Percentiles rank a stretch among this genome's conserved stretches.
Evolutionary conservation across 1,140 invertebrate genomes (phyloP).

Genomic region (Caenorhabditis remanei): DNA sequence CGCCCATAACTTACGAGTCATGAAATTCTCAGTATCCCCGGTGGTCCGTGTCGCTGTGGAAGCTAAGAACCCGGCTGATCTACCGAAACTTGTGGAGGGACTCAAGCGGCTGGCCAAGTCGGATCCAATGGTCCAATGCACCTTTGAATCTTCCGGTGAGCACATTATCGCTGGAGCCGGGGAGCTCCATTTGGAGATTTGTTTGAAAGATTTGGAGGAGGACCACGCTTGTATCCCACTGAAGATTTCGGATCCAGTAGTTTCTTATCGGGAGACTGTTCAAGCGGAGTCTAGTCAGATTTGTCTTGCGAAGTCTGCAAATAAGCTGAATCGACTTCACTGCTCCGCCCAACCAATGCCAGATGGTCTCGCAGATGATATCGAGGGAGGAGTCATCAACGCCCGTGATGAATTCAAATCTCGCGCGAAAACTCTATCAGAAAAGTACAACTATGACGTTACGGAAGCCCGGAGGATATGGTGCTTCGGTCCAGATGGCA

Average conservation of each 20-base stretch:
- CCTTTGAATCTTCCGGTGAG: slow-evolving; percentile 98
- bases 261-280: slow-evolving; percentile 99
- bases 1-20: slow-evolving; percentile 94
- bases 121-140: slow-evolving; percentile 99
- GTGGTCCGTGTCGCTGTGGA: slow-evolving; percentile 99
- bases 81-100: slow-evolving; percentile 89
- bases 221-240: slow-evolving; percentile 99
- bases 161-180: slow-evolving; percentile 99
- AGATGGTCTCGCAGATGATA: slow-evolving; percentile 94
- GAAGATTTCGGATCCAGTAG: slow-evolving; percentile 98
- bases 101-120: slow-evolving; percentile 94
- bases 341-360: slow-evolving; percentile 96
- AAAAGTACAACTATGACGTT: slow-evolving; percentile 96
- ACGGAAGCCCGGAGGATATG: slow-evolving; percentile 99
- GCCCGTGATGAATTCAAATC: slow-evolving; percentile 96
- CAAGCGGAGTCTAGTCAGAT: slow-evolving; percentile 91
- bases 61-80: slow-evolving; percentile 97
- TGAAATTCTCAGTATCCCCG: slow-evolving; percentile 95
- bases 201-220: slow-evolving; percentile 98
- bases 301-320: slow-evolving; percentile 98
- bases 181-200: slow-evolving; percentile 99
- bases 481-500: slow-evolving; percentile 98
- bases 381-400: slow-evolving; percentile 93
- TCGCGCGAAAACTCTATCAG: slow-evolving; percentile 92
- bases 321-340: slow-evolving; percentile 99